phyloP scores from a whole-genome alignment of 2,888 invertebrate genomes.

The Tachina lurida region DNA sequence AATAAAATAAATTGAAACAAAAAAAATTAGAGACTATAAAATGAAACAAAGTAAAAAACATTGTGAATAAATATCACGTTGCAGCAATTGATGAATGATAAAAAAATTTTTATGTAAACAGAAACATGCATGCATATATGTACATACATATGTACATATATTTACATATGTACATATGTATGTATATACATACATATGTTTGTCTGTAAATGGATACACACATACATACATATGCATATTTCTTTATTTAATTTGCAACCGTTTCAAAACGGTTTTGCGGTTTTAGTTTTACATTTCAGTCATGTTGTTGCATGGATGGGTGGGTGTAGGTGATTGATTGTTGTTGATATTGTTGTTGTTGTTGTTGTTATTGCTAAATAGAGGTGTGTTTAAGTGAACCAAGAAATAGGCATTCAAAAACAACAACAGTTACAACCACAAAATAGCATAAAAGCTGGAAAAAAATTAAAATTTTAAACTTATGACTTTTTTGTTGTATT shows the following conservation, averaged over 20 bases:
- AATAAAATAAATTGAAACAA: constrained; percentile 16
- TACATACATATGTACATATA: too few relatives aligned
- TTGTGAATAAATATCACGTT: constrained; percentile 61
- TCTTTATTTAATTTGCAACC: constrained; percentile 16
- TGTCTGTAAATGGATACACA: too few relatives aligned
- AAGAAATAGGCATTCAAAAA: constrained; percentile 1
- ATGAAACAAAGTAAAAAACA: constrained; percentile 23
- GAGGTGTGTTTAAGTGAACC: constrained; percentile 57
- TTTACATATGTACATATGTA: too few relatives aligned
- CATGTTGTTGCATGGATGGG: constrained; percentile 22
- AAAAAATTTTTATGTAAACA: constrained; percentile 23
- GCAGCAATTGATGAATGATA: constrained; percentile 48
- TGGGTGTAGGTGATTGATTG: constrained; percentile 4
- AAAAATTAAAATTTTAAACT: constrained; percentile 40
- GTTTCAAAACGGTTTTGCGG: constrained; percentile 57
- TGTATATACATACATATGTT: too few relatives aligned
- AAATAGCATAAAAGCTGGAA: constrained; percentile 4
- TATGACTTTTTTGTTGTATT: constrained; percentile 25
- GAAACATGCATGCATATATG: too few relatives aligned
- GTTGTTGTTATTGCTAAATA: constrained; percentile 29
- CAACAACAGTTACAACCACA: constrained; percentile 45
- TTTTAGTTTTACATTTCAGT: constrained; percentile 25
- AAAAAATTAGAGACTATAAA: constrained; percentile 21
- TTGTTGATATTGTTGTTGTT: not conserved
- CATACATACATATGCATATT: too few relatives aligned